phyloP scores from a whole-genome alignment of 2,888 invertebrate genomes.

The Caenorhabditis macrosperma region DNA sequence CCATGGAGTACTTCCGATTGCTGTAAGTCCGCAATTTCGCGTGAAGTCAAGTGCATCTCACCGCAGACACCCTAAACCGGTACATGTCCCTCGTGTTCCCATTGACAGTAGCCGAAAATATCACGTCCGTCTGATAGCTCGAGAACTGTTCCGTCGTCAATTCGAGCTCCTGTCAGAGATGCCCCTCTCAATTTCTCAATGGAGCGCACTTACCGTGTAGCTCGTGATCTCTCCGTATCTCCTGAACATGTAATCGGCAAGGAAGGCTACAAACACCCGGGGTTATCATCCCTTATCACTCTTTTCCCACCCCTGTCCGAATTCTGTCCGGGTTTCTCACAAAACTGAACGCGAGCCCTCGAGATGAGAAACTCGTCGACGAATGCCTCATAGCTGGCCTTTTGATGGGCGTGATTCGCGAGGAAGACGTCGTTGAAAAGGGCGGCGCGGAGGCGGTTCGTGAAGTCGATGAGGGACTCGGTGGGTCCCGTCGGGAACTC shows the following conservation, averaged over 20 bases:
- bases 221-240: background rate
- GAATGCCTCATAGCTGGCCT: background rate
- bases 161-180: background rate
- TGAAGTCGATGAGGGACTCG: background rate
- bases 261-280: background rate
- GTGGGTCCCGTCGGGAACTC: background rate
- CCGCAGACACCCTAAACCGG: background rate
- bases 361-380: background rate
- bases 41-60: background rate
- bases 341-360: constrained; percentile 1
- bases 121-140: constrained; percentile 10
- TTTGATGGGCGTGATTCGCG: background rate
- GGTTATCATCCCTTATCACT: background rate
- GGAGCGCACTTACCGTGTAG: background rate
- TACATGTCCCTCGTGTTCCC: background rate
- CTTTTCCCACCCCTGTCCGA: background rate
- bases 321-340: constrained; percentile 12
- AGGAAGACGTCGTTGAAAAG: background rate
- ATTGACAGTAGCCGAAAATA: background rate
- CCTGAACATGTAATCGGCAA: background rate
- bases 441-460: background rate
- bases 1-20: constrained; percentile 4
- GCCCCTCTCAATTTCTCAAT: no score
- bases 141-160: background rate
- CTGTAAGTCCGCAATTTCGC: background rate